Evolutionary conservation across 1,140 invertebrate species (phyloP), one percentile per base, ranked within the genome.

Genomic region (Lutraria rhynchaena): DNA sequence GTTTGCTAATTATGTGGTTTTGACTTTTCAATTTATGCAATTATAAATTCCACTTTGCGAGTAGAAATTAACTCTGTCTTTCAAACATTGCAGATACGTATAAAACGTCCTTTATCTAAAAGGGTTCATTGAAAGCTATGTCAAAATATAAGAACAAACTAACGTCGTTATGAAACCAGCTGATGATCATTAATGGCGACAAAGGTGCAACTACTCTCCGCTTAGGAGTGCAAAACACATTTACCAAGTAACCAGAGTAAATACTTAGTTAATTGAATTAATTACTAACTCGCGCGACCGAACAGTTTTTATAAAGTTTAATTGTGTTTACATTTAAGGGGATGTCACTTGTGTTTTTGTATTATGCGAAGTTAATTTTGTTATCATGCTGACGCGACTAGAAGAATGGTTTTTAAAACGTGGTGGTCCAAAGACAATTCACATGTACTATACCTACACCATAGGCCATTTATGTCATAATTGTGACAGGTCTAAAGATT

Each of bases 41-140:
- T 65, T 65, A 65, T 65, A 41, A 65, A 65, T 65, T 65, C 61
- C 61, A 65, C 46, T 65, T 65, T 44, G n/a, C n/a, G n/a, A 44
- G 46, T 46, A 65, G 27, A 41, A 41, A 65, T 65, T 65, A 65
- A 65, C 46, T 65, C n/a, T 65, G 61, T 65, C 46, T 65, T 65
- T 24, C 1, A 9, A 65, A 65, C n/a, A n/a, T n/a, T 44, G 41
- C 55, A 17, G 33, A 22, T 15, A 15, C 41, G 22, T 27, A 35
- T 65, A 15, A 7, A 19, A 44, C 58, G 58, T 61, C 24, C 22
- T 35, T n/a, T n/a, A n/a, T n/a, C n/a, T n/a, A n/a, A n/a, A n/a
- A 65, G 46, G 46, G 5, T 46, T 44, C 7, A 13, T 4, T 65
- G 27, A 65, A 65, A 41, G 24, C 22, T 46, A 27, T 65, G 61